Percentiles rank a stretch among this genome's conserved stretches.
Conservation (phyloP, 1,140 invertebrate species). For the Halesus radiatus region DNA sequence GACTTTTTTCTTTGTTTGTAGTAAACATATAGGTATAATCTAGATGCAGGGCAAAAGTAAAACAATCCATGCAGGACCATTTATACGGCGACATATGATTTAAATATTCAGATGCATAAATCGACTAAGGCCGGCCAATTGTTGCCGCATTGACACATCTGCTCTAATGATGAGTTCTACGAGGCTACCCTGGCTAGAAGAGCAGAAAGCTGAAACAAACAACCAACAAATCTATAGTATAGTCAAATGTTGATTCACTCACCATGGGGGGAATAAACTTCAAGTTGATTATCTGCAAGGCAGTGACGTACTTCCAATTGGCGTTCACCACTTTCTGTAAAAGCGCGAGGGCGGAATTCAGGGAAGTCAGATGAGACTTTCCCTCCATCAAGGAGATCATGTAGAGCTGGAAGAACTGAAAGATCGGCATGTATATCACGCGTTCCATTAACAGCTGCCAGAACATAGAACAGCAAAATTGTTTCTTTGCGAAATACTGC, state of each 20-base stretch:
- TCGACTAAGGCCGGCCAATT: too few species aligned
- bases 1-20: too few species aligned
- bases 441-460: slow-evolving; percentile 77
- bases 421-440: slow-evolving; percentile 77
- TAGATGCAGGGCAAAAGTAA: too few species aligned
- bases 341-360: slow-evolving; percentile 72
- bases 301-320: slow-evolving; percentile 80
- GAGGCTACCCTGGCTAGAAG: too few species aligned
- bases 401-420: slow-evolving; percentile 79
- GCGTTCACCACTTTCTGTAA: slow-evolving; percentile 75
- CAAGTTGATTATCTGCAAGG: slow-evolving; percentile 80
- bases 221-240: too few species aligned
- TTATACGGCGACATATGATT: too few species aligned
- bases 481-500: slow-evolving; percentile 69
- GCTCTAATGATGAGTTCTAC: too few species aligned
- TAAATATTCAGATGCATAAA: too few species aligned
- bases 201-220: too few species aligned
- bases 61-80: too few species aligned
- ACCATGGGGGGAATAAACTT: slow-evolving; percentile 80
- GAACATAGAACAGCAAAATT: slow-evolving; percentile 64
- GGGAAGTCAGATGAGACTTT: slow-evolving; percentile 74
- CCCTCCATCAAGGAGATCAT: slow-evolving; percentile 79
- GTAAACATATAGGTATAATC: too few species aligned
- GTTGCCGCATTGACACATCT: too few species aligned
- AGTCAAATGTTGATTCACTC: slow-evolving; percentile 59